phyloP scores from a whole-genome alignment of 2,797 vertebrate genomes.

The Protosalanx chinensis region DNA sequence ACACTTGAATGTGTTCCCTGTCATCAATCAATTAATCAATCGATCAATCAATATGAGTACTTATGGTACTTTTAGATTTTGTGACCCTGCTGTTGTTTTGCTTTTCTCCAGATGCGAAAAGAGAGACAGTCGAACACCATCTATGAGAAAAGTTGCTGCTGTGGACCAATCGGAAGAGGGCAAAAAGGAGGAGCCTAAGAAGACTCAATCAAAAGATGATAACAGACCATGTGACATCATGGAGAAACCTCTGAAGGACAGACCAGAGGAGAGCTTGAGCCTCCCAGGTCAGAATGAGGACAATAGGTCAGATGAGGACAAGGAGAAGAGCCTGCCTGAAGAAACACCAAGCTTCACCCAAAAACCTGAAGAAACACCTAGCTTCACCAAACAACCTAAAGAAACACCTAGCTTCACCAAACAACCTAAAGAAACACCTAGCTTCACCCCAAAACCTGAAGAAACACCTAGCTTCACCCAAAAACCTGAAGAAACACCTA shows the following conservation, averaged over 20 bases:
- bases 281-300: constrained; percentile 13
- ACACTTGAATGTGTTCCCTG: constrained; percentile 12
- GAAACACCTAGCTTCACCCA: too few relatives aligned
- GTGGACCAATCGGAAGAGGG: not conserved
- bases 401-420: not conserved
- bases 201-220: not conserved
- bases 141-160: not conserved
- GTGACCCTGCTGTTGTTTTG: not conserved
- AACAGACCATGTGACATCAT: not conserved
- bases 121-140: not conserved
- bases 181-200: not conserved
- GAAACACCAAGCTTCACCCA: too few relatives aligned
- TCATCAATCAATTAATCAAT: too few relatives aligned
- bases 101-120: not conserved
- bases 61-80: not conserved
- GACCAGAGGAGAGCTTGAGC: constrained; percentile 3
- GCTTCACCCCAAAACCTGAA: not conserved
- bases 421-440: not conserved
- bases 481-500: not conserved
- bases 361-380: not conserved
- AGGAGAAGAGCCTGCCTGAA: constrained; percentile 21
- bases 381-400: not conserved
- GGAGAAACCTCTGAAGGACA: constrained; percentile 22
- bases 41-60: constrained; percentile 5
- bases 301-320: constrained; percentile 45